Evolutionary conservation across 2,888 invertebrate species (phyloP).

Genomic region (Cataglyphis livida): DNA sequence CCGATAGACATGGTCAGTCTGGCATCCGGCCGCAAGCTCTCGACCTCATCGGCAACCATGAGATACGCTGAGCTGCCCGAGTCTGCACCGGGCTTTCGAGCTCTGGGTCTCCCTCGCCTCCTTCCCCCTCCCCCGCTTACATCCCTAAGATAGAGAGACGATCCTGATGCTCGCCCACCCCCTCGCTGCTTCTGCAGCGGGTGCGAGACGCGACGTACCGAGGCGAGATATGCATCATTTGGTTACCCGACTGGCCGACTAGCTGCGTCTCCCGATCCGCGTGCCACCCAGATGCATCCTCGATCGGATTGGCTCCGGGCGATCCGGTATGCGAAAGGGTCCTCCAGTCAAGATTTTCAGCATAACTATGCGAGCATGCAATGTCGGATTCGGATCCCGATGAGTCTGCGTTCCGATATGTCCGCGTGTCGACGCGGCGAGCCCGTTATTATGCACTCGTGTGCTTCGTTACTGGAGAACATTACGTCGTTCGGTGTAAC

Average conservation of each 20-base stretch:
- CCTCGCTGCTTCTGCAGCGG: slow-evolving; percentile 36
- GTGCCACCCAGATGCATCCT: slow-evolving; percentile 68
- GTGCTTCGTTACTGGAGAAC: slow-evolving; percentile 49
- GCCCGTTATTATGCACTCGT: slow-evolving; percentile 37
- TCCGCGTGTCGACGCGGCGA: slow-evolving; percentile 25
- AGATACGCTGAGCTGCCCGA: slow-evolving; percentile 65
- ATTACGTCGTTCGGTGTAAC: slow-evolving; percentile 39
- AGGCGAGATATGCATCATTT: slow-evolving; percentile 84
- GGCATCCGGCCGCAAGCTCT: slow-evolving; percentile 84
- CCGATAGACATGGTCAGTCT: slow-evolving; percentile 80
- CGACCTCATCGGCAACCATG: slow-evolving; percentile 81
- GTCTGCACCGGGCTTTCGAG: slow-evolving; percentile 32
- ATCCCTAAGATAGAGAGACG: slow-evolving; percentile 36
- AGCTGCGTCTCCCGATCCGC: slow-evolving; percentile 63
- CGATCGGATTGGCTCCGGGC: slow-evolving; percentile 70
- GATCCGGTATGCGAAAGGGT: slow-evolving; percentile 78
- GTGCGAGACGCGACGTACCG: slow-evolving; percentile 82
- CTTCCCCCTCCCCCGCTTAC: neutral
- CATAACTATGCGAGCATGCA: slow-evolving; percentile 64
- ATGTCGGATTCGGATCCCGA: slow-evolving; percentile 42
- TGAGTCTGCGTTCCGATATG: slow-evolving; percentile 48
- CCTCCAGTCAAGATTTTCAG: slow-evolving; percentile 75
- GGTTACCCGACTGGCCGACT: slow-evolving; percentile 75
- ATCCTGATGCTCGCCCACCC: slow-evolving; percentile 34
- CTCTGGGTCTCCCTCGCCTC: slow-evolving; percentile 54